Evolutionary conservation across 2,113 vertebrate genomes (phyloP).

Genomic region (Sisor rabdophorus): DNA sequence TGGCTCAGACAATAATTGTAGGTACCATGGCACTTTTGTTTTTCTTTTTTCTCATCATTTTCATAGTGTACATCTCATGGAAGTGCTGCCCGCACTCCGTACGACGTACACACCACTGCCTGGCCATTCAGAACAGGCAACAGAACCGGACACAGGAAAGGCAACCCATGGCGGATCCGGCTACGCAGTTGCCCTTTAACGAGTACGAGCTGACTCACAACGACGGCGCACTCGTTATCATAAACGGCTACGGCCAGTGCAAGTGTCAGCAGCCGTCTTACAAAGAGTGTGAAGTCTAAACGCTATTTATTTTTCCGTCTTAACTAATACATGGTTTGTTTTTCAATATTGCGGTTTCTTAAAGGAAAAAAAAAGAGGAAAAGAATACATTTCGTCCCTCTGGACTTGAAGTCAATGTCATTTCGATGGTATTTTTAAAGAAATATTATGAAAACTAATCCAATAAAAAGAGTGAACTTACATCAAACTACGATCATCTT

Average conservation of each 20-base stretch:
- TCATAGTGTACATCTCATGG: constrained; percentile 97
- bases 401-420: not conserved
- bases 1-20: constrained; percentile 95
- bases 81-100: constrained; percentile 97
- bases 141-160: constrained; percentile 96
- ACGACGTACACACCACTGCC: constrained; percentile 93
- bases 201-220: constrained; percentile 96
- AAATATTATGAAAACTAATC: not conserved
- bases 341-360: constrained; percentile 1
- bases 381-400: not conserved
- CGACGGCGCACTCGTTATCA: constrained; percentile 94
- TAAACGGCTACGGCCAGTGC: constrained; percentile 98
- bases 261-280: constrained; percentile 99
- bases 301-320: constrained; percentile 72
- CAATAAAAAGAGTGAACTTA: not conserved
- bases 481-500: not conserved
- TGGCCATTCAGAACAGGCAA: constrained; percentile 93
- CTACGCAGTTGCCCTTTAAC: constrained; percentile 96
- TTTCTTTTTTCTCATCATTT: constrained; percentile 99
- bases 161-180: constrained; percentile 93
- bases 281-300: constrained; percentile 99
- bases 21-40: constrained; percentile 98
- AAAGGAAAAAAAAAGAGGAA: not conserved
- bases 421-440: constrained; percentile 4
- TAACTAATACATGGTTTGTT: constrained; percentile 40